Base-by-base conservation (phyloP, 2,797 vertebrate species). In the Glyptemys insculpta region DNA sequence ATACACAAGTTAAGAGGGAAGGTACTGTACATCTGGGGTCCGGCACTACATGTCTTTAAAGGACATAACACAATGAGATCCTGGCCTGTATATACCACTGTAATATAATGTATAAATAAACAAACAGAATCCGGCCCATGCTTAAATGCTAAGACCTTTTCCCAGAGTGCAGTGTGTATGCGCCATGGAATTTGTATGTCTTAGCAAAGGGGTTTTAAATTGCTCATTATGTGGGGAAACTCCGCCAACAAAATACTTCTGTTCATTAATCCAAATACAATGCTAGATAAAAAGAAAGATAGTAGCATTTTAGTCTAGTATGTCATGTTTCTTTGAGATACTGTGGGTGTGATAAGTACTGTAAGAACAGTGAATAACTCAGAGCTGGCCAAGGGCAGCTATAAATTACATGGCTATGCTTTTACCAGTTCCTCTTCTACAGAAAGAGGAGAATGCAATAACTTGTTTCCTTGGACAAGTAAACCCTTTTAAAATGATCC, bases 161-260 rank as follows among this genome's bases (percentile, higher is more conserved):
- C 37, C 21, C 79, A 53, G 2, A 4, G 37, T 19, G 5, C 21
- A n/a, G 6, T 16, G 29, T 8, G 4, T 3, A 5, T 3, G 21
- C 3, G 6, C 3, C 7, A 72, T 37, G 62, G 34, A 68, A 23
- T 41, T 85, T 87, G 56, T 57, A 68, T 16, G 57, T 1, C 2
- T 59, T 2, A 0, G 2, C 8, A 65, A 5, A 18, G 1, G 23
- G 12, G 12, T 1, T 9, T 6, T 5, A 81, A 8, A 5, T 5
- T 85, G 1, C 31, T 92, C 6, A 81, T 81, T 85, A 25, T 50
- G 59, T 12, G 68, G 37, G 41, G 21, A 90, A 76, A 91, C 79
- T 41, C 85, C 72, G 50, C 89, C 56, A 54, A 57, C 7, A 34
- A 41, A 21, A 5, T 57, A 25, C 54, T 27, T 9, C 19, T 50